A percentile compares a stretch with the other conserved stretches of the same genome.
phyloP scores from a whole-genome alignment of 2,888 invertebrate species.

The Drosophila stalkeri region DNA sequence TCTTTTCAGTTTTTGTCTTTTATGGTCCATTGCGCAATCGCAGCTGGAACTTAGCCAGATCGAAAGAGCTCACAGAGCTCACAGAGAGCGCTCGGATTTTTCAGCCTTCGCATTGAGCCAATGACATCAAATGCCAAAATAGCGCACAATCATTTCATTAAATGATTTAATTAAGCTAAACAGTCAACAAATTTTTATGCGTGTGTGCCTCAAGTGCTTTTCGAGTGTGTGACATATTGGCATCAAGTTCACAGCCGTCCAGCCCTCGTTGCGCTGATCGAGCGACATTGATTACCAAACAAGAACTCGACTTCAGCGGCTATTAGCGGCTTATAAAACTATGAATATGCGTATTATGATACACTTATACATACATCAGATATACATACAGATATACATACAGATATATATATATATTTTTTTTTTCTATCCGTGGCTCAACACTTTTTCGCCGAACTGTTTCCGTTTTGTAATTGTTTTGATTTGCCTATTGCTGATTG shows the following conservation, averaged over 20 bases:
- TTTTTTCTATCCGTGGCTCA: background rate
- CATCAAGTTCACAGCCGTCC: constrained; percentile 71
- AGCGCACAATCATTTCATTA: constrained; percentile 79
- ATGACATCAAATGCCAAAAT: constrained; percentile 75
- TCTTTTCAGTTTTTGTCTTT: constrained; percentile 7
- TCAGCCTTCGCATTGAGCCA: constrained; percentile 76
- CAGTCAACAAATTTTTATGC: constrained; percentile 54
- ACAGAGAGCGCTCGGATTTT: constrained; percentile 11
- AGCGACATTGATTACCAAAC: constrained; percentile 74
- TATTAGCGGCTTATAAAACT: constrained; percentile 63
- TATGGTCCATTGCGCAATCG: constrained; percentile 54
- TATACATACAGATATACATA: constrained; percentile 1
- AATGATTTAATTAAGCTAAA: constrained; percentile 81
- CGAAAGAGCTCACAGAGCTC: constrained; percentile 10
- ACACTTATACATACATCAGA: constrained; percentile 13
- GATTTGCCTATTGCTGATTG: constrained; percentile 51
- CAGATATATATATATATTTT: background rate
- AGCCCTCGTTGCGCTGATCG: constrained; percentile 72
- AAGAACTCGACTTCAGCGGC: constrained; percentile 58
- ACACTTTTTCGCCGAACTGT: constrained; percentile 33
- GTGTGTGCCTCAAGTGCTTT: constrained; percentile 52
- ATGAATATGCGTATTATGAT: constrained; percentile 35
- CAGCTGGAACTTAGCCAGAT: constrained; percentile 10
- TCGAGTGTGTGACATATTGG: constrained; percentile 81
- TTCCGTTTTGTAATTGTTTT: constrained; percentile 70